Evolutionary conservation across 2,888 invertebrate species (phyloP).

Genomic region (Rhamnusium bicolor): DNA sequence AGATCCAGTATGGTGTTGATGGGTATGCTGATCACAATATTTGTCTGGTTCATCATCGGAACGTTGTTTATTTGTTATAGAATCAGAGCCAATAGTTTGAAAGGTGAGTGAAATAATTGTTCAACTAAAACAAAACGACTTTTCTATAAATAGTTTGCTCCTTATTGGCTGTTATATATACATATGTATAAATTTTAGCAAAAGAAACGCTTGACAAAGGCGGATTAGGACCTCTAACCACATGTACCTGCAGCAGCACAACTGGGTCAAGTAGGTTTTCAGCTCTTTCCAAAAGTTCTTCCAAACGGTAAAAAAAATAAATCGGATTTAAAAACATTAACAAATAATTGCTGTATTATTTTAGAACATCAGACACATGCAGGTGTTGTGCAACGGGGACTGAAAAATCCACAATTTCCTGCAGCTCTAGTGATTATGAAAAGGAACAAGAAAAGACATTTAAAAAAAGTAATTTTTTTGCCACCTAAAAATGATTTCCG

Average conservation of each 20-base stretch:
- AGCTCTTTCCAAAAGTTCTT: slow-evolving; percentile 27
- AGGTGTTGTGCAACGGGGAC: slow-evolving; percentile 44
- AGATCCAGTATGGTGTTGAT: slow-evolving; percentile 54
- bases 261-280: background rate
- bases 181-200: slow-evolving; percentile 7
- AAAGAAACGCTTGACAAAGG: too few species aligned
- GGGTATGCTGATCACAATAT: slow-evolving; percentile 63
- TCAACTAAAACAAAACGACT: background rate
- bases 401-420: slow-evolving; percentile 32
- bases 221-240: slow-evolving; percentile 39
- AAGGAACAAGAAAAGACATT: background rate
- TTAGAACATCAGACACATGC: slow-evolving; percentile 28
- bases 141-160: too few species aligned
- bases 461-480: background rate
- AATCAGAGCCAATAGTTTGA: slow-evolving; percentile 48
- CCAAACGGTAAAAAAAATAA: too few species aligned
- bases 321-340: too few species aligned
- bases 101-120: slow-evolving; percentile 14
- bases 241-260: background rate
- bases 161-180: too few species aligned
- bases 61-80: slow-evolving; percentile 66
- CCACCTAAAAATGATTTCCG: background rate
- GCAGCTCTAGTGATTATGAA: slow-evolving; percentile 44
- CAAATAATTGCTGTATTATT: too few species aligned
- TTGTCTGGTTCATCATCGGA: slow-evolving; percentile 68